Percentiles rank a stretch among this genome's conserved stretches.
These are phyloP conservation scores for Tympanoctomys barrerae DNA, from an alignment of 2,797 vertebrate genomes.

Conservation along the genomic window DNA sequence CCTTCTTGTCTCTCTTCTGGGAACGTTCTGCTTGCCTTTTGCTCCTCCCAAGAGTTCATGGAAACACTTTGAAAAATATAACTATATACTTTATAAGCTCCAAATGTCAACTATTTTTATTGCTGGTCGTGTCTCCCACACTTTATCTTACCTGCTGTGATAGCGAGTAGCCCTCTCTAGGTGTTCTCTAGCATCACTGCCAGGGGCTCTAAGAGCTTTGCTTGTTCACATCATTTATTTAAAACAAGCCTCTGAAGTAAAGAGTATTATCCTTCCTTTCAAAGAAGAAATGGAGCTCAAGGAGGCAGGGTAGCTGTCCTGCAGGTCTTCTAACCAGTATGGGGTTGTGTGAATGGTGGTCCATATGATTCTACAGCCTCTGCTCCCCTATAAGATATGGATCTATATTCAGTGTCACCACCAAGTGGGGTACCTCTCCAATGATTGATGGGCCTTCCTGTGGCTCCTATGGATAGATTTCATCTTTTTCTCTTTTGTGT, in stretches of 20 bases:
- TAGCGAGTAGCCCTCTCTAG: not conserved
- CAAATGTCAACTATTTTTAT: not conserved
- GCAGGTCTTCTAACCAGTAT: not conserved
- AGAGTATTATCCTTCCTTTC: not conserved
- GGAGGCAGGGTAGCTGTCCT: not conserved
- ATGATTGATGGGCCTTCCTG: not conserved
- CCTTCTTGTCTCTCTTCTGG: not conserved
- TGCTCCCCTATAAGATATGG: no score
- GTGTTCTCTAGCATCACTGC: no score
- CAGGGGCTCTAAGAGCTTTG: not conserved
- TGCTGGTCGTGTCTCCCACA: not conserved
- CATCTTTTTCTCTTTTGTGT: no score
- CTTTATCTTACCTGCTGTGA: not conserved
- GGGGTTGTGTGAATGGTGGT: no score
- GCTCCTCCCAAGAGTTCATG: not conserved
- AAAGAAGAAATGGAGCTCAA: not conserved
- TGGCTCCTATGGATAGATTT: conserved; percentile 70
- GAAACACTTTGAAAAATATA: not conserved
- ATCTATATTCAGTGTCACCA: not conserved
- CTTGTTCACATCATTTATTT: not conserved
- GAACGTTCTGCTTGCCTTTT: not conserved
- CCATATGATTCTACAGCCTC: not conserved
- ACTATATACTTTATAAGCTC: not conserved
- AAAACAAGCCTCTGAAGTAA: not conserved
- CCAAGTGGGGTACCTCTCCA: not conserved